Evolutionary conservation across 2,113 vertebrate genomes (phyloP).

Genomic region (Psephotus haematonotus): DNA sequence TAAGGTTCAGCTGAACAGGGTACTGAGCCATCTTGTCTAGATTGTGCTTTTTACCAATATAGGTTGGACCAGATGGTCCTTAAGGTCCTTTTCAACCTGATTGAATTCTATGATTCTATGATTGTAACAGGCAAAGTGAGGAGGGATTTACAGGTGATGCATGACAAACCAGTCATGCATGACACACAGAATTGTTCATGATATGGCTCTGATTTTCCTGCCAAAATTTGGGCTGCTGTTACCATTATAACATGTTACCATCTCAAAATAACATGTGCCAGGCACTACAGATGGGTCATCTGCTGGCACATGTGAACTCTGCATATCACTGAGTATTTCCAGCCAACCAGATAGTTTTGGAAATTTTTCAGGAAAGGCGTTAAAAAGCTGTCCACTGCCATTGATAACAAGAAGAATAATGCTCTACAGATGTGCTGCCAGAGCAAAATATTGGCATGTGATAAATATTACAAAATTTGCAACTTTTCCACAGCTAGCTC

Average conservation of each 20-base stretch:
- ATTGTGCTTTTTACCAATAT: not conserved
- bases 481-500: not conserved
- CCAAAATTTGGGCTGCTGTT: not conserved
- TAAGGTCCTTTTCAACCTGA: not conserved
- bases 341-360: not conserved
- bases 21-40: not conserved
- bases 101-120: not conserved
- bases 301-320: not conserved
- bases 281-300: conserved; percentile 4
- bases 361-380: not conserved
- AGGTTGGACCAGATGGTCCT: not conserved
- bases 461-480: not conserved
- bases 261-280: not conserved
- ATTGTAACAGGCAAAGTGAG: not conserved
- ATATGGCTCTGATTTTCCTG: not conserved
- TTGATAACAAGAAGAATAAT: conserved; percentile 2
- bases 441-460: not conserved
- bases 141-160: fast-evolving
- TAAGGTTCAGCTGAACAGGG: not conserved
- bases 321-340: not conserved
- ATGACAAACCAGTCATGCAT: not conserved
- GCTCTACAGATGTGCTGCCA: not conserved
- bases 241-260: not conserved
- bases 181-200: not conserved
- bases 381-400: conserved; percentile 41